phyloP scores from a whole-genome alignment of 2,113 vertebrate species.

The Lophochroa leadbeateri region DNA sequence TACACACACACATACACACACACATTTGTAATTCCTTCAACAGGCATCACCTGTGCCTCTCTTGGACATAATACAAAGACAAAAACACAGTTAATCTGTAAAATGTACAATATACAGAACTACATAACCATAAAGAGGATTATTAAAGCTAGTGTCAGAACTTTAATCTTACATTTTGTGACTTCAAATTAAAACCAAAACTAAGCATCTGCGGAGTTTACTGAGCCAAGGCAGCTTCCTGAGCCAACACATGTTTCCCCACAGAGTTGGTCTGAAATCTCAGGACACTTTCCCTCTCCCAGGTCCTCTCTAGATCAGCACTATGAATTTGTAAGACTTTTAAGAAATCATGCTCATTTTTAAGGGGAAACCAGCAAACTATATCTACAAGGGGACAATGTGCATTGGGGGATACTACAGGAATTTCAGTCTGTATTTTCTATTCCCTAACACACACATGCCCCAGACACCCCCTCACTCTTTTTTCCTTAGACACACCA shows the following conservation, averaged over 20 bases:
- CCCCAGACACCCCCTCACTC: background rate
- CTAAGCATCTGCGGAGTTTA: background rate
- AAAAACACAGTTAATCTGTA: background rate
- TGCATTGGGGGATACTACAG: background rate
- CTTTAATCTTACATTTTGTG: background rate
- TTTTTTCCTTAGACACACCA: background rate
- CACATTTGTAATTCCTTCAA: background rate
- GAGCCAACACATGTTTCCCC: rapidly evolving
- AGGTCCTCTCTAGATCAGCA: background rate
- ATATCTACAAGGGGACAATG: background rate
- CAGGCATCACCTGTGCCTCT: background rate
- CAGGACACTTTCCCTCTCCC: background rate
- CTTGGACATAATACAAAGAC: background rate
- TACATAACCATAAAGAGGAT: background rate
- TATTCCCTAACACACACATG: background rate
- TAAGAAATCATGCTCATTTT: background rate
- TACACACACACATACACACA: background rate
- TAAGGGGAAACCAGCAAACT: background rate
- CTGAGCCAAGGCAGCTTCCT: rapidly evolving
- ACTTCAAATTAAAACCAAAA: background rate
- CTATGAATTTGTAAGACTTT: background rate
- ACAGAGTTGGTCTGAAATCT: background rate
- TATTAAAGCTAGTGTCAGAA: background rate
- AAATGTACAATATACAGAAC: background rate
- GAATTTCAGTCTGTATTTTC: background rate